A percentile compares a stretch with the other conserved stretches of the same genome.
These are phyloP conservation scores for Bothrops jararaca DNA, from an alignment of 2,113 vertebrate genomes.

Conservation along the genomic window DNA sequence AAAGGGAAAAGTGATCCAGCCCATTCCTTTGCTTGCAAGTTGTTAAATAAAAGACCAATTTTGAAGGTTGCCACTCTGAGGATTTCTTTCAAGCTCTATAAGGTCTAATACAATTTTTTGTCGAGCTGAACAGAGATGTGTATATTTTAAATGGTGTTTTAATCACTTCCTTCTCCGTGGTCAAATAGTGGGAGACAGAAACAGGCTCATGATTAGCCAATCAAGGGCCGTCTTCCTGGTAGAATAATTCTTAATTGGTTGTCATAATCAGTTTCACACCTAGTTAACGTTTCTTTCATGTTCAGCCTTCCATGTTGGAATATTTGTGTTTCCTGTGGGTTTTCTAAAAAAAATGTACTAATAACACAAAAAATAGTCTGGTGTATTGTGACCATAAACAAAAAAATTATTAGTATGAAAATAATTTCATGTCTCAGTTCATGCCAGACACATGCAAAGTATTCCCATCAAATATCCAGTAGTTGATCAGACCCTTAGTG, in stretches of 20 bases:
- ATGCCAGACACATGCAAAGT: background rate
- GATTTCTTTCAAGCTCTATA: background rate
- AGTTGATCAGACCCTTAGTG: background rate
- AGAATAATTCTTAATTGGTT: background rate
- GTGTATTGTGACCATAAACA: background rate
- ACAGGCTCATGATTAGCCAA: too few relatives aligned
- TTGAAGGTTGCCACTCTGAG: background rate
- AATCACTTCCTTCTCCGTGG: background rate
- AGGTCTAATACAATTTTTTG: background rate
- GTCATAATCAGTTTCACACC: background rate
- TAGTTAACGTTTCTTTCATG: background rate
- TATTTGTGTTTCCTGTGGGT: background rate
- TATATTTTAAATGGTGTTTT: background rate
- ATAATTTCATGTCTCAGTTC: background rate
- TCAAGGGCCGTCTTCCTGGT: background rate
- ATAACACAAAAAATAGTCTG: background rate
- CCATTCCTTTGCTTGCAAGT: background rate
- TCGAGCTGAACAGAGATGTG: background rate
- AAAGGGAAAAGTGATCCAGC: background rate
- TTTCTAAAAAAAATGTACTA: background rate
- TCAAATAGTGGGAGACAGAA: background rate
- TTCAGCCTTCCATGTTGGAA: background rate
- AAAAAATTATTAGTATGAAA: background rate
- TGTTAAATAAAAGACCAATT: background rate
- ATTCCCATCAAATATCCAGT: background rate